Base-by-base conservation (phyloP, 2,888 invertebrate genomes). In the Drosophila glabriapex region DNA sequence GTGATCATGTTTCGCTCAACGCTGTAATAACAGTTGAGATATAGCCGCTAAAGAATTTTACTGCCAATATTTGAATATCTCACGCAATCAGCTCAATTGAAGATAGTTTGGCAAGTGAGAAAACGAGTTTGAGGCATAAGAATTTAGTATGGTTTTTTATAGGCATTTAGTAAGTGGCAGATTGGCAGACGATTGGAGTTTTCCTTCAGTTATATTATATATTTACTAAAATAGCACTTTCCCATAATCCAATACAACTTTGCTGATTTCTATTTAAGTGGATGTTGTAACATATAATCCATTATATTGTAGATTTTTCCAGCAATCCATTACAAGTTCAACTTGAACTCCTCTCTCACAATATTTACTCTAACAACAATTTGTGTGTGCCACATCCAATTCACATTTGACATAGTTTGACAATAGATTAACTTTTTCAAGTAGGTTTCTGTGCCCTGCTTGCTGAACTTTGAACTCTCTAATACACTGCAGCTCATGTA, bases 391-490 rank as follows among this genome's bases (percentile, higher is more conserved):
- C n/a, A 55, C 9, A 29, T 31, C 7, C 14, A 31, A 16, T 31
- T 14, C 22, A 16, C 28, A 39, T 61, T 52, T 35, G 61, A 62
- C 54, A 62, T 59, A 22, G 10, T 28, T 52, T 53, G 53, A 61
- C 14, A 29, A 54, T 14, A 31, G 31, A 25, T 62, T 31, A 19
- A 54, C 39, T 39, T 62, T 43, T 33, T 6, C 6, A 10, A 39
- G 37, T 14, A 25, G 29, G 29, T 14, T 59, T 12, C 49, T 9
- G 9, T 35, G 19, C 0, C 19, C n/a, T 43, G 16, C 25, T 19
- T 0, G 22, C 2, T 69, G 64, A 79, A 60, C 81, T 68, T 43
- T 78, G 67, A 73, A 59, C 73, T 62, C 35, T 41, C 22, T 16
- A 25, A 3, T 3, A 19, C n/a, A 49, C 1, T 50, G 22, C 19